Evolutionary conservation across 2,113 vertebrate species (phyloP), one percentile per base, ranked within the genome.

Genomic region (Hemichromis elongatus): DNA sequence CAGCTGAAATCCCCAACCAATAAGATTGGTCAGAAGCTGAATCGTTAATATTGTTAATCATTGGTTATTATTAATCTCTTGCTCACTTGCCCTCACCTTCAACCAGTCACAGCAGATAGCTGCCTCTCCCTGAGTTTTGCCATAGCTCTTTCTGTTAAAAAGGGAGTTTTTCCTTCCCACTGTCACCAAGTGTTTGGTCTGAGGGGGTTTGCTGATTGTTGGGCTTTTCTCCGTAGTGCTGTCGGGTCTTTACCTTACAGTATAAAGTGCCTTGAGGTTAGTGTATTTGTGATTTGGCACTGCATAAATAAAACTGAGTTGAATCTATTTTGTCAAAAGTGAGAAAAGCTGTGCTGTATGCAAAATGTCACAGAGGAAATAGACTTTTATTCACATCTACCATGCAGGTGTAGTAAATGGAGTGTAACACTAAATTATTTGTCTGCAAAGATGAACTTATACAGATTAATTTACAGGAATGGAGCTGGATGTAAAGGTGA

Each of bases 1-100:
- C 40, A 70, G 66, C 66, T 45, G 21, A 26, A 70, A 26, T 70
- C 37, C 16, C 13, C 37, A 68, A 42, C 63, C 37, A 68, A 66
- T 13, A 37, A 66, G 30, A 66, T 66, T 45, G 16, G 9, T 70
- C 37, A 18, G 13, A 18, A 70, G 4, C 30, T 1, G n/a, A 70
- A 37, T 70, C 21, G 1, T 70, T 70, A 24, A 18, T 40, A 40
- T 40, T 40, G 11, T 10, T 1, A 66, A 40, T 66, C 61, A 40
- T 66, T 66, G 0, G 3, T 66, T 66, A 40, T 21, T 66, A 66
- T 40, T 40, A 40, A 66, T 66, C 11, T 40, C 61, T 66, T 37
- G 19, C 33, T 21, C 33, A 13, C 6, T 66, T 11, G 19, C 6
- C 33, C 30, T 61, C 11, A 1, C 21, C 19, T 13, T 19, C 59